These are phyloP conservation scores for Engystomops pustulosus DNA, from an alignment of 2,113 vertebrate species.

Conservation along the genomic window DNA sequence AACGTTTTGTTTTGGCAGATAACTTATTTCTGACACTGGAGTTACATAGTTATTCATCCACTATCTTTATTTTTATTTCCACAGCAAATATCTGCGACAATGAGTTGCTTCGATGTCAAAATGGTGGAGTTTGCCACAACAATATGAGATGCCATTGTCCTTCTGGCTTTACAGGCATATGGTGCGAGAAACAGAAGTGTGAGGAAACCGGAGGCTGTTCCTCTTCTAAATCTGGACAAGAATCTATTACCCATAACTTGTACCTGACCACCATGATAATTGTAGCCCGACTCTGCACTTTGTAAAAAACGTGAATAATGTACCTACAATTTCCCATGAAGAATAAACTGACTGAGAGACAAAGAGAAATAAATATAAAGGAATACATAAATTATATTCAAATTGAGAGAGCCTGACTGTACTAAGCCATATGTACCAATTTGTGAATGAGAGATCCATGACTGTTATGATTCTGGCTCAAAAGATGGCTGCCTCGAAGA, in stretches of 20 bases:
- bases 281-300: slow-evolving; percentile 54
- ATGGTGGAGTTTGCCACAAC: slow-evolving; percentile 90
- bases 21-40: too few relatives aligned
- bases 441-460: slow-evolving; percentile 70
- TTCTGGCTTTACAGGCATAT: slow-evolving; percentile 82
- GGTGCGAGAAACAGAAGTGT: slow-evolving; percentile 88
- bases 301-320: slow-evolving; percentile 60
- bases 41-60: too few relatives aligned
- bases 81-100: slow-evolving; percentile 96
- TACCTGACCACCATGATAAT: slow-evolving; percentile 70
- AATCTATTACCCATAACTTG: slow-evolving; percentile 52
- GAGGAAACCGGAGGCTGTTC: slow-evolving; percentile 84
- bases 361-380: slow-evolving; percentile 28
- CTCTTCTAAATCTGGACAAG: slow-evolving; percentile 66
- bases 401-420: slow-evolving; percentile 74
- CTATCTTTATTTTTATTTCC: slow-evolving; percentile 61
- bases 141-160: slow-evolving; percentile 89
- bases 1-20: too few relatives aligned
- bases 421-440: slow-evolving; percentile 90
- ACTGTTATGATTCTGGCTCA: slow-evolving; percentile 71
- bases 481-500: slow-evolving; percentile 63
- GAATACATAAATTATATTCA: slow-evolving; percentile 51
- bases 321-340: slow-evolving; percentile 68
- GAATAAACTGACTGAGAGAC: slow-evolving; percentile 49
- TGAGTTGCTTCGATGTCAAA: slow-evolving; percentile 93